Conservation (phyloP, 2,888 invertebrate species). For the Amblyjoppa fuscipennis region DNA sequence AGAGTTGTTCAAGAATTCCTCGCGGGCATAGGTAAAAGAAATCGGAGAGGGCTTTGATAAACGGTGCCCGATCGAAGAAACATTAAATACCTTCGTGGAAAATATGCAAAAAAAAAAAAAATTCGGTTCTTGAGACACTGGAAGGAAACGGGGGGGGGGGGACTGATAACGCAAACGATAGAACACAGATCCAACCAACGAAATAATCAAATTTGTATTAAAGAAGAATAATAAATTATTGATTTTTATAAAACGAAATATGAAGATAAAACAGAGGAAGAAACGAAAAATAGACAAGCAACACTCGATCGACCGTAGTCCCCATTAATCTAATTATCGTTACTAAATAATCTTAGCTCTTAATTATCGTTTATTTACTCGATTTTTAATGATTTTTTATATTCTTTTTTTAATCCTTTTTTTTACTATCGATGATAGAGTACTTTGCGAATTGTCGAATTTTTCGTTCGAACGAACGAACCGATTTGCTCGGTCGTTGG, state of each 20-base stretch:
- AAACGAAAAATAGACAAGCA: slow-evolving; percentile 39
- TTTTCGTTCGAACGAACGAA: slow-evolving; percentile 7
- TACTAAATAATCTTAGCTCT: slow-evolving; percentile 47
- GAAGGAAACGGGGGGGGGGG: neutral
- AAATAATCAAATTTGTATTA: neutral
- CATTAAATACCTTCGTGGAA: neutral
- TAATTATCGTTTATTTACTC: slow-evolving; percentile 46
- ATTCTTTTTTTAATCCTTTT: neutral
- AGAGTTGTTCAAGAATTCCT: slow-evolving; percentile 12
- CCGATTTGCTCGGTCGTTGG: neutral
- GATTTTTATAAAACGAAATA: slow-evolving; percentile 20
- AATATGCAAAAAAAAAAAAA: neutral
- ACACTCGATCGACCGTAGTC: slow-evolving; percentile 43
- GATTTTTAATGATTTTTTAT: slow-evolving; percentile 8
- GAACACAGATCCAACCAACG: neutral
- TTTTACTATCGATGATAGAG: slow-evolving; percentile 30
- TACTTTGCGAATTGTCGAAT: slow-evolving; percentile 10
- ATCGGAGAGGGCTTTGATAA: neutral
- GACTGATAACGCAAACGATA: neutral
- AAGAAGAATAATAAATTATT: slow-evolving; percentile 32
- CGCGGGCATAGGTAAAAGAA: slow-evolving; percentile 26
- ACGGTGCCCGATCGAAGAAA: slow-evolving; percentile 5
- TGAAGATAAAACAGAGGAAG: slow-evolving; percentile 40
- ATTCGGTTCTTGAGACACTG: neutral
- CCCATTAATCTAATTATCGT: slow-evolving; percentile 49